Evolutionary conservation across 2,888 invertebrate species (phyloP).

Genomic region (Andricus quercusramuli): DNA sequence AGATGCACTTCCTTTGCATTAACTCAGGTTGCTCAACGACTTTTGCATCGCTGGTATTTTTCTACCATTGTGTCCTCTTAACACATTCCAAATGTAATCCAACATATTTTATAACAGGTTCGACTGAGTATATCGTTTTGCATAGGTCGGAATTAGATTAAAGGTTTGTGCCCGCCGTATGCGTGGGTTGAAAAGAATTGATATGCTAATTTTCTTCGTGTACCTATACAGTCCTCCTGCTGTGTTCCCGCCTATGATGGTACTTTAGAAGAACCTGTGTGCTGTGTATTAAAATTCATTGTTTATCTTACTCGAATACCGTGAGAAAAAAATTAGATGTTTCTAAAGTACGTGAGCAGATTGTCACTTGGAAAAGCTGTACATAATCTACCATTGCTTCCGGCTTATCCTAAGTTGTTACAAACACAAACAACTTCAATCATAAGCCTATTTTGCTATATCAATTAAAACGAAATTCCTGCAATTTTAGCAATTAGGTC

Average conservation of each 20-base stretch:
- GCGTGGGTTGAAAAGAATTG: conserved; percentile 40
- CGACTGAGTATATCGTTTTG: conserved; percentile 31
- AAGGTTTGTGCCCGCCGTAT: conserved; percentile 31
- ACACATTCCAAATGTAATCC: conserved; percentile 30
- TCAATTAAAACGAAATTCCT: neutral
- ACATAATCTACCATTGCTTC: neutral
- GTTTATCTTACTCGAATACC: conserved; percentile 38
- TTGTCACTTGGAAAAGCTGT: neutral
- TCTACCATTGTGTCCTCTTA: conserved; percentile 25
- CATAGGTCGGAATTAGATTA: conserved; percentile 42
- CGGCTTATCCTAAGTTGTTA: no score
- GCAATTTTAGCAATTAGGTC: conserved; percentile 27
- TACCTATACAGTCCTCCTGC: conserved; percentile 30
- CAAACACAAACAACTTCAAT: no score
- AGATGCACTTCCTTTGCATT: conserved; percentile 29
- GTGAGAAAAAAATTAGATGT: conserved; percentile 28
- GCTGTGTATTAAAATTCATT: conserved; percentile 33
- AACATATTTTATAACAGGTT: conserved; percentile 36
- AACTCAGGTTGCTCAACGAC: conserved; percentile 5
- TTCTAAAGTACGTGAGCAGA: conserved; percentile 10
- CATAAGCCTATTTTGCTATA: neutral
- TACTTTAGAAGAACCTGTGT: conserved; percentile 30
- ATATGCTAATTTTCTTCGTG: conserved; percentile 33
- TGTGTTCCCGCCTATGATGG: conserved; percentile 39
- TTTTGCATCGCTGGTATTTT: conserved; percentile 29